A percentile compares a stretch with the other conserved stretches of the same genome.
phyloP scores from a whole-genome alignment of 2,888 invertebrate species.

The Melieria omissa region DNA sequence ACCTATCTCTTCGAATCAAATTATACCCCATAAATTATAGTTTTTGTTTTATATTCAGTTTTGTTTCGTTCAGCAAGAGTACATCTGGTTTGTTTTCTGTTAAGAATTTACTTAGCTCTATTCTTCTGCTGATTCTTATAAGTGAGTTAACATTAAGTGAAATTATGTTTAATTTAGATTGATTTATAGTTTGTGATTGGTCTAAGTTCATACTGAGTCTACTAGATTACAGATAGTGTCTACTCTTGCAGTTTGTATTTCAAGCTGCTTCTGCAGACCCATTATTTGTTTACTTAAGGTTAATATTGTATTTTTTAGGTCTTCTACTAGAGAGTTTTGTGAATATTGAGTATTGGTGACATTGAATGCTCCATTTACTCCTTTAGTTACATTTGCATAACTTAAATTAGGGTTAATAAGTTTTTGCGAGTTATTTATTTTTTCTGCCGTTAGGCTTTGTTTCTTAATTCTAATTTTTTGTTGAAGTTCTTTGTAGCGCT shows the following conservation, averaged over 20 bases:
- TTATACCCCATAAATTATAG: conserved; percentile 10
- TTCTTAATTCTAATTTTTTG: too few species aligned
- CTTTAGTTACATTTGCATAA: too few species aligned
- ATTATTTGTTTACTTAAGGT: conserved; percentile 16
- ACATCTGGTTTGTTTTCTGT: too few species aligned
- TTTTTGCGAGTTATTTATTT: too few species aligned
- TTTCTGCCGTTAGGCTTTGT: too few species aligned
- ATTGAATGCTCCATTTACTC: too few species aligned
- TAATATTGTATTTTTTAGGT: conserved; percentile 25
- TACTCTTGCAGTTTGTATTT: conserved; percentile 19
- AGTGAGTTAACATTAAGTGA: conserved; percentile 17
- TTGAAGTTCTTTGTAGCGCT: too few species aligned
- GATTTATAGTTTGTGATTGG: conserved; percentile 2
- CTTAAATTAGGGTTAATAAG: too few species aligned
- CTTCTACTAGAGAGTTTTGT: conserved; percentile 17
- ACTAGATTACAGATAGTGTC: conserved; percentile 16
- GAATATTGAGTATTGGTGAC: too few species aligned
- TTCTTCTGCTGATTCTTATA: too few species aligned
- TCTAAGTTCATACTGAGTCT: conserved; percentile 15
- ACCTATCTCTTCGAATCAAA: conserved; percentile 10
- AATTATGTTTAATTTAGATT: conserved; percentile 19
- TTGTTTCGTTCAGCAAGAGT: conserved; percentile 15
- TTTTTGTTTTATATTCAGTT: conserved; percentile 15
- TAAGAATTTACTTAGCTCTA: too few species aligned
- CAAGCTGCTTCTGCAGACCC: conserved; percentile 15